phyloP scores from a whole-genome alignment of 1,140 invertebrate genomes.

The Drosophila paulistorum region DNA sequence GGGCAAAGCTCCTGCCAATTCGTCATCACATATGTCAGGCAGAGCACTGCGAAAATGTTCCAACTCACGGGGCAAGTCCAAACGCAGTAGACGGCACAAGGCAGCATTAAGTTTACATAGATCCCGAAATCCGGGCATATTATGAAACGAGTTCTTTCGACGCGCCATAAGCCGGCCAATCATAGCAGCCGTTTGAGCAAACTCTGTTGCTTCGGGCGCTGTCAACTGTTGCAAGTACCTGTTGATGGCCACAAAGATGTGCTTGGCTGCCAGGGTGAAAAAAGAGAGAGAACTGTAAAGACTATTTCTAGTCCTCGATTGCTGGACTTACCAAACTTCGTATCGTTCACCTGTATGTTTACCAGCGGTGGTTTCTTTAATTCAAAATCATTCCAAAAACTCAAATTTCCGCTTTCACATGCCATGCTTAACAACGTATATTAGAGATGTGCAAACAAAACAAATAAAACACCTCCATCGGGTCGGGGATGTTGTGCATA shows the following conservation, averaged over 20 bases:
- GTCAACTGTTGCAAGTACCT: constrained; percentile 53
- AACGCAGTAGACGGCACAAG: constrained; percentile 64
- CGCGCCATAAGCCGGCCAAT: constrained; percentile 72
- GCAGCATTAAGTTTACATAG: constrained; percentile 70
- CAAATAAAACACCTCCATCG: too few species aligned
- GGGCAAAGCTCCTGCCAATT: constrained; percentile 51
- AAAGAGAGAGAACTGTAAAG: too few species aligned
- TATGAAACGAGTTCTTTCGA: constrained; percentile 70
- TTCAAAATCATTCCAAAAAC: constrained; percentile 78
- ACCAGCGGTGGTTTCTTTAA: constrained; percentile 75
- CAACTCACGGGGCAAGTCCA: constrained; percentile 63
- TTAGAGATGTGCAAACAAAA: constrained; percentile 1
- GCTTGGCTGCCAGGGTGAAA: constrained; percentile 43
- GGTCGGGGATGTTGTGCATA: too few species aligned
- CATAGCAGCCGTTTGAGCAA: constrained; percentile 66
- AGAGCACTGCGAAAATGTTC: constrained; percentile 60
- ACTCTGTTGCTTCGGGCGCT: constrained; percentile 37
- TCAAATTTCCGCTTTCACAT: constrained; percentile 1
- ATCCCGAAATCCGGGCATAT: constrained; percentile 65
- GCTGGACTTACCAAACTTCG: constrained; percentile 50
- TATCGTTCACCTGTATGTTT: constrained; percentile 56
- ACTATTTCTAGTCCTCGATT: not conserved
- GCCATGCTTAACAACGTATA: not conserved
- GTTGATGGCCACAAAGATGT: constrained; percentile 60
- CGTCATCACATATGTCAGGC: constrained; percentile 61